Conservation (phyloP, 2,113 vertebrate genomes). For the Atrichornis clamosus region DNA sequence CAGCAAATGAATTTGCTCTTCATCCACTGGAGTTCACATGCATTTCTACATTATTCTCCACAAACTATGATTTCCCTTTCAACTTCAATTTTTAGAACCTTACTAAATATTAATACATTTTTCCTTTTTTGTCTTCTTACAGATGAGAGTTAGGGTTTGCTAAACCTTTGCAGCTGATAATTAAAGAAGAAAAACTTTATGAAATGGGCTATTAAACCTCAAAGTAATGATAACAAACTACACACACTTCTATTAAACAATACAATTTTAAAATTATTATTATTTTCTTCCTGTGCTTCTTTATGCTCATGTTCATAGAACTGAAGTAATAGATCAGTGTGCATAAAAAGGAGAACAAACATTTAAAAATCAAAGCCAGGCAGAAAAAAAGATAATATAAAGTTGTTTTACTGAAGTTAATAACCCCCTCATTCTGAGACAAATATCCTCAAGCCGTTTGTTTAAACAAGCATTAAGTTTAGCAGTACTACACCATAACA, state of each 20-base stretch:
- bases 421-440: slow-evolving; percentile 64
- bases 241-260: not conserved
- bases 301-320: not conserved
- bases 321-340: not conserved
- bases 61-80: not conserved
- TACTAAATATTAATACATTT: not conserved
- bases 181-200: not conserved
- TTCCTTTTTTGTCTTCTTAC: not conserved
- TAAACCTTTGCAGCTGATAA: not conserved
- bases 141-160: not conserved
- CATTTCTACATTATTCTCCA: not conserved
- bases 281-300: not conserved
- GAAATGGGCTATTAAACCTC: not conserved
- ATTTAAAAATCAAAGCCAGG: slow-evolving; percentile 12
- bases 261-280: not conserved
- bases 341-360: not conserved
- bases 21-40: not conserved
- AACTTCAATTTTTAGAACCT: not conserved
- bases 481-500: slow-evolving; percentile 60
- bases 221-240: not conserved
- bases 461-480: slow-evolving; percentile 70
- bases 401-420: slow-evolving; percentile 61
- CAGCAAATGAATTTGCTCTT: not conserved
- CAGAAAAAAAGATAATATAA: not conserved
- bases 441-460: slow-evolving; percentile 68